phyloP scores from a whole-genome alignment of 2,888 invertebrate species.

The Pyralis farinalis region DNA sequence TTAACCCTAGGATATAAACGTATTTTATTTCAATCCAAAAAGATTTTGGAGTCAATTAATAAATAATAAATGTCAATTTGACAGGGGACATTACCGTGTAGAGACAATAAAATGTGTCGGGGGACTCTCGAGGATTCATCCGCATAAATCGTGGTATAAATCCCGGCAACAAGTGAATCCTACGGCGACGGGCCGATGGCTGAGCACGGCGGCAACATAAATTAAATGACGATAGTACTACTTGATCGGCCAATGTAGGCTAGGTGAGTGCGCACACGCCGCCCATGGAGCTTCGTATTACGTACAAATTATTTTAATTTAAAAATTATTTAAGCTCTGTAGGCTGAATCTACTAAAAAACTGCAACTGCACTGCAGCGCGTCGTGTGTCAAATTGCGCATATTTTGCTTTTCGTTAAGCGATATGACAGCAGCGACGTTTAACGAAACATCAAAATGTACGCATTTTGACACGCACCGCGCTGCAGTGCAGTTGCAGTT shows the following conservation, averaged over 20 bases:
- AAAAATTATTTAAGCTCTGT: too few relatives aligned
- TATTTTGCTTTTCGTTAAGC: too few relatives aligned
- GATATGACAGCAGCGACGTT: too few relatives aligned
- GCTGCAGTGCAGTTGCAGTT: too few relatives aligned
- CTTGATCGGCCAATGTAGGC: constrained; percentile 8
- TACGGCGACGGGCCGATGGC: constrained; percentile 31
- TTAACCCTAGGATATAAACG: constrained; percentile 1
- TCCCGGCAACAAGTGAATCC: constrained; percentile 43
- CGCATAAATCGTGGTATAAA: constrained; percentile 41
- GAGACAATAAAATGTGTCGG: constrained; percentile 30
- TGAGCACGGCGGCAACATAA: constrained; percentile 41
- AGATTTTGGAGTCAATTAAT: constrained; percentile 53
- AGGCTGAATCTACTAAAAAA: too few relatives aligned
- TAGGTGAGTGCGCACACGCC: not conserved
- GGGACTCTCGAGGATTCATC: constrained; percentile 20
- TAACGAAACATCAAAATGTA: too few relatives aligned
- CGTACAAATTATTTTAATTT: not conserved
- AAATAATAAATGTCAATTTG: constrained; percentile 52
- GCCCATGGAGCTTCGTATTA: not conserved
- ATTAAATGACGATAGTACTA: constrained; percentile 30
- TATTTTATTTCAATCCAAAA: constrained; percentile 18
- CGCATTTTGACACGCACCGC: too few relatives aligned
- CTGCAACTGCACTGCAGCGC: too few relatives aligned
- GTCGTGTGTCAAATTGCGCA: too few relatives aligned
- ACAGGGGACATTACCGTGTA: constrained; percentile 32